Base-by-base conservation (phyloP, 2,113 vertebrate genomes). In the Cichladusa arquata region DNA sequence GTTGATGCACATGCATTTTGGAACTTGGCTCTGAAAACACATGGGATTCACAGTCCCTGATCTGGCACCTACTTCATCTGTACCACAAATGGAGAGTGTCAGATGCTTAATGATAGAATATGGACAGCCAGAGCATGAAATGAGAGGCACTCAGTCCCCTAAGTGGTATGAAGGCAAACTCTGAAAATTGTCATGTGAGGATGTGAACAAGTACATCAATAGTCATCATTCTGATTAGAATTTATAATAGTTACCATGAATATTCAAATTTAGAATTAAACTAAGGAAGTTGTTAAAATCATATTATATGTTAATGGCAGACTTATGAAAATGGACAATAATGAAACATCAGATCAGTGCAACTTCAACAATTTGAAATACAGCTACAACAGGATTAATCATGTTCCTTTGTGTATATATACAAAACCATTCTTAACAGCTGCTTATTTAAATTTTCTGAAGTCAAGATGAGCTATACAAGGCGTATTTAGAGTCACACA, bases 391-490 rank as follows among this genome's bases (percentile, higher is more conserved):
- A 92, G 51, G 80, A 90, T 85, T 92, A 96, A 94, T 94, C 86
- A 93, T 11, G 40, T 31, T 91, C 60, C 33, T 95, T 96, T 96
- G 79, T 93, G 72, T 61, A 65, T 54, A 86, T 86, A 45, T 86
- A 73, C 24, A 74, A 91, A 94, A 33, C 40, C 38, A 84, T 77
- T 95, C 58, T 42, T 95, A 85, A 92, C 83, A 95, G 81, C 74
- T 94, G 90, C 48, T 56, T 93, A 51, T 96, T 94, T 90, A 94
- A 76, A 87, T 91, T 89, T 87, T 64, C 11, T 67, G 54, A 91
- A 92, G 33, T 44, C 33, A 54, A 88, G 74, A 93, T 69, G 57
- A 88, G 40, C 54, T 69, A 56, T 73, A 42, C 48, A 86, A 92
- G 48, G 44, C n/a, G 61, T 83, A 85, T 93, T 86, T 88, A 80